Base-by-base conservation (phyloP, 2,888 invertebrate genomes). In the Scaptodrosophila latifasciaeformis region DNA sequence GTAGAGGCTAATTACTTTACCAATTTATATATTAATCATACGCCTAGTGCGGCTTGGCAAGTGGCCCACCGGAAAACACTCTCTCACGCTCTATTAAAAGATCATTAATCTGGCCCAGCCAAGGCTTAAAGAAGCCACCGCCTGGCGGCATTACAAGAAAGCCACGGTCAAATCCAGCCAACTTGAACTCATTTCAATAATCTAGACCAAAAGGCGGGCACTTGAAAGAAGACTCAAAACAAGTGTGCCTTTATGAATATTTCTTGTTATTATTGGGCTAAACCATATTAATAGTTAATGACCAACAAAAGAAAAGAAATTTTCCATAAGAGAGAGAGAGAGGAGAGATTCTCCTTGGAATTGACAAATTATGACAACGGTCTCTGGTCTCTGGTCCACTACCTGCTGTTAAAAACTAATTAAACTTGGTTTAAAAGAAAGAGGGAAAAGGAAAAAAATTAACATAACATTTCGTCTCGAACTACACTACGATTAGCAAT, bases 401-500 rank as follows among this genome's bases (percentile, higher is more conserved):
- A 39, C 67, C 78, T 69, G 78, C 77, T 71, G 81, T 64, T 81
- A 63, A 62, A 81, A 81, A 67, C 70, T 74, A 82, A 81, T 82
- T 82, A 81, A 81, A 70, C 64, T 57, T 46, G 64, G 57, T 72
- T 66, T 67, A 65, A 64, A 61, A 72, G 46, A 54, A 42, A 24
- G 17, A 12, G 29, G 21, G 31, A 17, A 10, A 17, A 30, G 15
- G 6, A 31, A 50, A 54, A 49, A 67, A 64, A 70, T 68, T 69
- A 70, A 62, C 69, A 70, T 64, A 57, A 70, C 58, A 57, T 61
- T n/a, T 66, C 57, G 60, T 59, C 70, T 61, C 69, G 61, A 67
- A 18, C 15, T 15, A 7, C 35, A 52, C 52, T 49, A 51, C 57
- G 55, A 62, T 76, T 71, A 69, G 71, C 67, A 70, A 81, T 82